Percentiles rank a stretch among this genome's conserved stretches.
Conservation (phyloP, 2,113 vertebrate genomes). For the Helogale parvula region DNA sequence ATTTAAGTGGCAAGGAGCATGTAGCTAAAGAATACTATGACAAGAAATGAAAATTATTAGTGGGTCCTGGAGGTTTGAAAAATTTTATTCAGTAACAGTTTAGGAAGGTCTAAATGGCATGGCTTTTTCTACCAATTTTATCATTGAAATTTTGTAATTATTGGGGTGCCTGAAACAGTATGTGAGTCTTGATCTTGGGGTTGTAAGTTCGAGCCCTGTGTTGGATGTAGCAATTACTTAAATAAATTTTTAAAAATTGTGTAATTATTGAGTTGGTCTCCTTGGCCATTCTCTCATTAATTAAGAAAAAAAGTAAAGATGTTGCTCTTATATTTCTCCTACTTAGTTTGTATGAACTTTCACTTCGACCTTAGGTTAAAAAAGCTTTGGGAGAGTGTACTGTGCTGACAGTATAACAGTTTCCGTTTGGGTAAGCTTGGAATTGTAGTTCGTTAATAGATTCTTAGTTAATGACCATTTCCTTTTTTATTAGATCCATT, state of each 20-base stretch:
- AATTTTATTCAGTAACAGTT: background rate
- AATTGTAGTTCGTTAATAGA: conserved; percentile 61
- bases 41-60: conserved; percentile 30
- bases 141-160: conserved; percentile 38
- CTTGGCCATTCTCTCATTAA: conserved; percentile 16
- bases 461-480: conserved; percentile 64
- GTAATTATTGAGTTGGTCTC: conserved; percentile 5
- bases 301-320: conserved; percentile 55
- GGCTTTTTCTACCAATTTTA: background rate
- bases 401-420: background rate
- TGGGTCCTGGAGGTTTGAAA: background rate
- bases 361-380: conserved; percentile 44
- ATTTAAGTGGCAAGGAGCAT: background rate
- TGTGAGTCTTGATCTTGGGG: too few species aligned
- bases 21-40: conserved; percentile 17
- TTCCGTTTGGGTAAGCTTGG: conserved; percentile 39
- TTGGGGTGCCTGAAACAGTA: background rate
- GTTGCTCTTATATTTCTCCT: conserved; percentile 7
- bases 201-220: too few species aligned
- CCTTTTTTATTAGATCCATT: conserved; percentile 92
- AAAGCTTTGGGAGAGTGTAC: conserved; percentile 9
- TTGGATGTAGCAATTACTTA: too few species aligned
- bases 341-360: conserved; percentile 14
- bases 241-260: background rate
- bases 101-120: background rate